These are phyloP conservation scores for Drosophila kurseongensis DNA, from an alignment of 1,140 invertebrate species.

Conservation along the genomic window DNA sequence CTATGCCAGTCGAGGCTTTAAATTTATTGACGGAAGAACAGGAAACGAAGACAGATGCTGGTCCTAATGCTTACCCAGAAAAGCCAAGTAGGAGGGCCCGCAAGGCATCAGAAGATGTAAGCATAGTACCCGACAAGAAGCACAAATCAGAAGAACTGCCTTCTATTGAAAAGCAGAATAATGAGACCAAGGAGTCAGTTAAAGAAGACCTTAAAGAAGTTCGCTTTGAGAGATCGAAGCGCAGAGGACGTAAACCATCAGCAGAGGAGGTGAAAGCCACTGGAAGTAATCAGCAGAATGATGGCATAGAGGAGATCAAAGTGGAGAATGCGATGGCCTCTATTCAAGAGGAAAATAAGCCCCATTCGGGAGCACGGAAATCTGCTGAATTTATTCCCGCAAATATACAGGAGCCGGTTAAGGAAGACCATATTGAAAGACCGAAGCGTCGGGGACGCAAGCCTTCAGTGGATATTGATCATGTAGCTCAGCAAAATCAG, in stretches of 20 bases:
- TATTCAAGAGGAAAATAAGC: background rate
- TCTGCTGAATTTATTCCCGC: constrained; percentile 2
- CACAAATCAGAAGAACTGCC: background rate
- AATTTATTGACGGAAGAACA: background rate
- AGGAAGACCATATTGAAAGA: too few species aligned
- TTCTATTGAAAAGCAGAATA: constrained; percentile 2
- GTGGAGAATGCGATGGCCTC: background rate
- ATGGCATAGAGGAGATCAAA: background rate
- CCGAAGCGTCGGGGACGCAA: too few species aligned
- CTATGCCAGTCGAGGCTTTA: background rate
- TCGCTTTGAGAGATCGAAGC: background rate
- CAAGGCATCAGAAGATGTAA: constrained; percentile 2
- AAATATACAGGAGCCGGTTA: too few species aligned
- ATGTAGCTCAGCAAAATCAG: too few species aligned
- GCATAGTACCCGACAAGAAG: background rate
- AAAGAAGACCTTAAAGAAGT: background rate
- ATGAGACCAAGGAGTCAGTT: background rate
- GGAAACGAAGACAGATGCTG: background rate
- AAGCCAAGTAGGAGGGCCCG: constrained; percentile 1
- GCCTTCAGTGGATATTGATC: too few species aligned
- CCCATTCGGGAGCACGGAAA: background rate
- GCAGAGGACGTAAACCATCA: constrained; percentile 11
- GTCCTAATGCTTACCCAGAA: background rate
- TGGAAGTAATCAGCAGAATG: background rate
- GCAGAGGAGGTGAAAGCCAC: background rate